Conservation (phyloP, 2,113 vertebrate species). For the Rhinoptilus africanus region DNA sequence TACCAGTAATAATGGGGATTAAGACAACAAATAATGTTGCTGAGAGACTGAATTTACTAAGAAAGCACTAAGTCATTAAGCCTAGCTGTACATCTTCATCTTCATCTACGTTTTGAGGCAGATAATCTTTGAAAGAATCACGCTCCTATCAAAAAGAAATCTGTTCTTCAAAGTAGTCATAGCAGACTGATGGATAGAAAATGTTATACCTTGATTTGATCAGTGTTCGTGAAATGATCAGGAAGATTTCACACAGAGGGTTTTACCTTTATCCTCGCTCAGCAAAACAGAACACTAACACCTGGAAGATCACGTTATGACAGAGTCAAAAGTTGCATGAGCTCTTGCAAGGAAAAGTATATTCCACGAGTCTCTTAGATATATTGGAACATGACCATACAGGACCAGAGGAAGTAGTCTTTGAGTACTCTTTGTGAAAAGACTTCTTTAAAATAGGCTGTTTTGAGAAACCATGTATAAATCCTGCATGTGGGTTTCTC, state of each 20-base stretch:
- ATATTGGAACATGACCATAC: not conserved
- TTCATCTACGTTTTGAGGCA: too few relatives aligned
- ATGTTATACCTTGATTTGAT: not conserved
- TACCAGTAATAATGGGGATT: not conserved
- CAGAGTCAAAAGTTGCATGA: not conserved
- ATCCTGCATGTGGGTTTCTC: not conserved
- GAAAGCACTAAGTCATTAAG: not conserved
- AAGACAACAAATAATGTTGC: not conserved
- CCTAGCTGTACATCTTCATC: not conserved
- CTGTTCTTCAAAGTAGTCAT: not conserved
- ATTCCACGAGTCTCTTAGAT: not conserved
- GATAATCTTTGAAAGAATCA: not conserved
- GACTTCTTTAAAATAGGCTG: not conserved
- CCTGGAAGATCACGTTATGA: not conserved
- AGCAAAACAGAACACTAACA: not conserved
- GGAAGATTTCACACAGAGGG: not conserved
- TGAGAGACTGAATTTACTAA: not conserved
- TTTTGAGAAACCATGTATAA: not conserved
- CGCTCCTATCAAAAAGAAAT: not conserved
- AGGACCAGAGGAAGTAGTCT: not conserved
- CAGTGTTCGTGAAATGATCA: not conserved
- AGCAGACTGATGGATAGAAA: not conserved
- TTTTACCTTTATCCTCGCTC: not conserved
- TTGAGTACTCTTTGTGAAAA: not conserved
- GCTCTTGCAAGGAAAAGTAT: not conserved